Evolutionary conservation across 2,113 vertebrate species (phyloP).

Genomic region (Sminthopsis crassicaudata): DNA sequence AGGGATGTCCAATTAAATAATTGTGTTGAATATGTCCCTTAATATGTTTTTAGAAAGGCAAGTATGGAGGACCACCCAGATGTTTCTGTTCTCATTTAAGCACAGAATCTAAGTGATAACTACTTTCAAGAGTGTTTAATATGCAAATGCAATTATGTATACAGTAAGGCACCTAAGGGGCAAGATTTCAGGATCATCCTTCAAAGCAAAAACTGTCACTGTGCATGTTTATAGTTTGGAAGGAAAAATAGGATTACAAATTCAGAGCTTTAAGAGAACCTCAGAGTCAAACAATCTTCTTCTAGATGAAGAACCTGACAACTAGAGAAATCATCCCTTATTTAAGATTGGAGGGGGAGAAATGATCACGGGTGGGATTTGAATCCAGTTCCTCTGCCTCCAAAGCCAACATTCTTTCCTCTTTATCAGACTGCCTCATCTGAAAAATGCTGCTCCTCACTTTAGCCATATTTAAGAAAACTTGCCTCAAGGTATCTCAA

Average conservation of each 20-base stretch:
- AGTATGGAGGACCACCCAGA: slow-evolving; percentile 49
- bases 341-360: not conserved
- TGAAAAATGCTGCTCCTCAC: slow-evolving; percentile 56
- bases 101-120: slow-evolving; percentile 62
- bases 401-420: not conserved
- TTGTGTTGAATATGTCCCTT: slow-evolving; percentile 55
- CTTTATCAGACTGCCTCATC: slow-evolving; percentile 63
- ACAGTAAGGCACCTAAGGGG: slow-evolving; percentile 66
- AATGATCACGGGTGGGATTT: not conserved
- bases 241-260: slow-evolving; percentile 2
- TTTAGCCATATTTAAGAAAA: slow-evolving; percentile 71
- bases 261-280: not conserved
- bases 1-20: slow-evolving; percentile 66
- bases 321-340: not conserved
- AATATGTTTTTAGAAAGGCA: slow-evolving; percentile 57
- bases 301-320: not conserved
- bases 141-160: slow-evolving; percentile 73
- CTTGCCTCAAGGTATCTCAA: slow-evolving; percentile 46
- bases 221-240: slow-evolving; percentile 73
- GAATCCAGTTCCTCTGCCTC: not conserved
- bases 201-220: slow-evolving; percentile 45
- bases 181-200: slow-evolving; percentile 71
- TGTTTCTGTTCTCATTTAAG: slow-evolving; percentile 63
- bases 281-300: no score
- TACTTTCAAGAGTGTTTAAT: slow-evolving; percentile 67